Conservation (phyloP, 2,797 vertebrate species). For the Microtus obscurus region DNA sequence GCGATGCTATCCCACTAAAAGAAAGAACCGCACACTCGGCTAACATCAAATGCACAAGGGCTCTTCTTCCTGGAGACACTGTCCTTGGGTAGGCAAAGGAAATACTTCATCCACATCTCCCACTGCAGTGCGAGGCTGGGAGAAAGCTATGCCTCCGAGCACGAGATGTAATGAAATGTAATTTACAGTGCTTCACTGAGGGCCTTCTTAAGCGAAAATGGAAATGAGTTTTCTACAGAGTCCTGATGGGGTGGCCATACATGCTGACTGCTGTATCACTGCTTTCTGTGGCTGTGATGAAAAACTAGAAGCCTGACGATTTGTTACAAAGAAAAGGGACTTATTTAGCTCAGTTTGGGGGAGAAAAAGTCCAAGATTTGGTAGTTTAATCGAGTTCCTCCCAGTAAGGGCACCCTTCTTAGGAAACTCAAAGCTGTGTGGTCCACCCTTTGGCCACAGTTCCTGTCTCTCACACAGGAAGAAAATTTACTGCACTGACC, state of each 20-base stretch:
- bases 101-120: not conserved
- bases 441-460: not conserved
- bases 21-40: not conserved
- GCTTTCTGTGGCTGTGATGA: not conserved
- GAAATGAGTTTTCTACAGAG: not conserved
- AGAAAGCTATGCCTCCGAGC: not conserved
- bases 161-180: conserved; percentile 32
- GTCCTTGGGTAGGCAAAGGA: not conserved
- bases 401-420: not conserved
- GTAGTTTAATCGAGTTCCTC: not conserved
- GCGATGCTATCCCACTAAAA: not conserved
- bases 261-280: not conserved
- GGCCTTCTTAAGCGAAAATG: not conserved
- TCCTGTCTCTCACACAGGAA: not conserved
- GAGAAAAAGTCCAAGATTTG: not conserved
- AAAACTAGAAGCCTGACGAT: not conserved
- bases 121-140: not conserved
- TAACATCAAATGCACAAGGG: not conserved
- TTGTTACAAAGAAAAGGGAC: not conserved
- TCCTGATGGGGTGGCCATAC: not conserved
- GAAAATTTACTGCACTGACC: not conserved
- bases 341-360: not conserved
- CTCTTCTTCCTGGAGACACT: not conserved
- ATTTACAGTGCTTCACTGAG: not conserved
- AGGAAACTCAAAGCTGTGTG: not conserved